These are phyloP conservation scores for Phylloscopus trochilus DNA, from an alignment of 2,113 vertebrate genomes.

Conservation along the genomic window DNA sequence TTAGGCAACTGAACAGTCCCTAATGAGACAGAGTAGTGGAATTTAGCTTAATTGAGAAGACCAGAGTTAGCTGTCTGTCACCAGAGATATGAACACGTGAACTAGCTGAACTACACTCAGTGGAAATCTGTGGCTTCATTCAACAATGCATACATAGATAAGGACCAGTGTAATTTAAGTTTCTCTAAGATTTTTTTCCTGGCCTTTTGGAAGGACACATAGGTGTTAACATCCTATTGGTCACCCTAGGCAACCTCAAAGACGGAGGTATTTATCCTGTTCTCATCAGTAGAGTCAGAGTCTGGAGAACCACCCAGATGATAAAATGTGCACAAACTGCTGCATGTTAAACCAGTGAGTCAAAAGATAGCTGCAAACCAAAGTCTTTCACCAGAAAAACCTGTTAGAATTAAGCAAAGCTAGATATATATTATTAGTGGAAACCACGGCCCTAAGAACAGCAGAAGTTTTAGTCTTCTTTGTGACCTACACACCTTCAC, in stretches of 20 bases:
- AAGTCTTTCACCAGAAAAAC: background rate
- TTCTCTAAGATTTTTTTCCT: background rate
- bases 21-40: background rate
- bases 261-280: background rate
- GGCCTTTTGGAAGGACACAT: background rate
- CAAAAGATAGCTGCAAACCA: background rate
- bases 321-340: background rate
- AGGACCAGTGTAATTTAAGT: background rate
- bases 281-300: background rate
- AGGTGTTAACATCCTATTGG: background rate
- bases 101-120: background rate
- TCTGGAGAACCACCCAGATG: background rate
- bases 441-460: background rate
- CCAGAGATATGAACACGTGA: background rate
- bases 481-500: background rate
- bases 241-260: background rate
- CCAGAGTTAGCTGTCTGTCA: background rate
- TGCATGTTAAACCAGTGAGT: background rate
- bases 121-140: background rate
- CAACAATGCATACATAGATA: background rate
- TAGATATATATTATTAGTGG: background rate
- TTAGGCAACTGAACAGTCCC: background rate
- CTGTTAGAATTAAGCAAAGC: background rate
- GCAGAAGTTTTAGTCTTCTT: background rate
- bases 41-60: background rate